These are phyloP conservation scores for Hippocampus zosterae DNA, from an alignment of 2,113 vertebrate genomes.

Conservation along the genomic window DNA sequence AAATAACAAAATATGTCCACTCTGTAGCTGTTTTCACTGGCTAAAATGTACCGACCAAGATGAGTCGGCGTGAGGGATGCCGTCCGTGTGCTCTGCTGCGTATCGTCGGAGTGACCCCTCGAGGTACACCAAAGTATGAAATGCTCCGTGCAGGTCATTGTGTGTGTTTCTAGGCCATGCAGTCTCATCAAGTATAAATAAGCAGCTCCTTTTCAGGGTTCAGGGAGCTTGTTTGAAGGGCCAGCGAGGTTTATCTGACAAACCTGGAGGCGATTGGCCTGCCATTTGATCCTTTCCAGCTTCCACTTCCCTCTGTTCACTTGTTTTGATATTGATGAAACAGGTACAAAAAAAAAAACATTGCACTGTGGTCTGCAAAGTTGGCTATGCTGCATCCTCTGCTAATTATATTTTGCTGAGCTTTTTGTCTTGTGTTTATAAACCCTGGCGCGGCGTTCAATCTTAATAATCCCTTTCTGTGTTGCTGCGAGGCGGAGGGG, in stretches of 20 bases:
- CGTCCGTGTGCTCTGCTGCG: background rate
- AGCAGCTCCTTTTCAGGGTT: conserved; percentile 9
- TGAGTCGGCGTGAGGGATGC: background rate
- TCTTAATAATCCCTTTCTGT: conserved; percentile 7
- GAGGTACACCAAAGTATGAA: background rate
- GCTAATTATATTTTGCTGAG: conserved; percentile 43
- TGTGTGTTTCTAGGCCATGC: conserved; percentile 9
- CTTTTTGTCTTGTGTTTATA: conserved; percentile 35
- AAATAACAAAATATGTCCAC: background rate
- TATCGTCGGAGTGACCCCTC: background rate
- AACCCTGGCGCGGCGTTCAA: conserved; percentile 15
- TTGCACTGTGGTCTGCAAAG: conserved; percentile 22
- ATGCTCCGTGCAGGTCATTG: background rate
- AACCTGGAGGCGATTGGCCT: background rate
- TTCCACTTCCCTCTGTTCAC: background rate
- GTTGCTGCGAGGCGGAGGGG: background rate
- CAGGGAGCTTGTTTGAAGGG: conserved; percentile 14
- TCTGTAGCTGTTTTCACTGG: no score
- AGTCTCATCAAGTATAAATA: conserved; percentile 33
- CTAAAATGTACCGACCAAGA: background rate
- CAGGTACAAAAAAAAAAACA: background rate
- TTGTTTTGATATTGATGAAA: background rate
- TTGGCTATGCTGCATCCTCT: background rate
- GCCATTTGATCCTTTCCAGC: background rate
- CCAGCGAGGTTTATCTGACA: conserved; percentile 11